Percentiles rank a stretch among this genome's conserved stretches.
phyloP scores from a whole-genome alignment of 1,140 invertebrate genomes.

The Chymomyza costata region DNA sequence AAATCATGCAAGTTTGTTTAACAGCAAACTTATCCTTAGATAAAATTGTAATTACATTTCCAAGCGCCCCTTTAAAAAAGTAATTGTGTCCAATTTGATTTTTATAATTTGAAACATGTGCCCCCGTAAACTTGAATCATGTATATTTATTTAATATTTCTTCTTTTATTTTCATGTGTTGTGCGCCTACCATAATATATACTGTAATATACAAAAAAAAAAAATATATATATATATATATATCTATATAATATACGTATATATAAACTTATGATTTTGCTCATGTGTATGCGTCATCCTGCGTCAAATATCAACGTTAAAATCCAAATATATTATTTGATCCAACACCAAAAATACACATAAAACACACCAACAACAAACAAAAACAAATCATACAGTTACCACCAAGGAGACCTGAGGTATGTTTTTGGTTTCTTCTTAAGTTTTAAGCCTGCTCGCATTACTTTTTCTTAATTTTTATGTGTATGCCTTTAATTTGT shows the following conservation, averaged over 20 bases:
- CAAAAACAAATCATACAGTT: slow-evolving; percentile 76
- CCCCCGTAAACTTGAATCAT: no score
- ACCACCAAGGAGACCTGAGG: slow-evolving; percentile 89
- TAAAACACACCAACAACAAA: slow-evolving; percentile 20
- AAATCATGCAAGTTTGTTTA: no score
- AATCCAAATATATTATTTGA: slow-evolving; percentile 55
- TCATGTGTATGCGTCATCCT: slow-evolving; percentile 53
- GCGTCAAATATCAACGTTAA: slow-evolving; percentile 29
- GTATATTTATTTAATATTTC: slow-evolving; percentile 37
- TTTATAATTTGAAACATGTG: no score
- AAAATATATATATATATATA: slow-evolving; percentile 23
- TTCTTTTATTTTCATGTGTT: slow-evolving; percentile 70
- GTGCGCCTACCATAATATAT: slow-evolving; percentile 53
- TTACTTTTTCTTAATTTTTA: slow-evolving; percentile 17
- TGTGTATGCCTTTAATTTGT: slow-evolving; percentile 32
- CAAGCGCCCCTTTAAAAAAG: no score
- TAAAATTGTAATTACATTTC: no score
- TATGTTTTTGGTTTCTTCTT: slow-evolving; percentile 76
- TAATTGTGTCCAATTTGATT: slow-evolving; percentile 41
- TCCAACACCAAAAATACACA: slow-evolving; percentile 29
- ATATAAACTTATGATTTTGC: slow-evolving; percentile 56
- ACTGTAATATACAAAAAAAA: slow-evolving; percentile 19
- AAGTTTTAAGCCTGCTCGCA: slow-evolving; percentile 39
- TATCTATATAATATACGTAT: slow-evolving; percentile 25
- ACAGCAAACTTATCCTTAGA: no score